Percentiles rank a stretch among this genome's conserved stretches.
These are phyloP conservation scores for Mungos mungo DNA, from an alignment of 2,113 vertebrate species.

Conservation along the genomic window DNA sequence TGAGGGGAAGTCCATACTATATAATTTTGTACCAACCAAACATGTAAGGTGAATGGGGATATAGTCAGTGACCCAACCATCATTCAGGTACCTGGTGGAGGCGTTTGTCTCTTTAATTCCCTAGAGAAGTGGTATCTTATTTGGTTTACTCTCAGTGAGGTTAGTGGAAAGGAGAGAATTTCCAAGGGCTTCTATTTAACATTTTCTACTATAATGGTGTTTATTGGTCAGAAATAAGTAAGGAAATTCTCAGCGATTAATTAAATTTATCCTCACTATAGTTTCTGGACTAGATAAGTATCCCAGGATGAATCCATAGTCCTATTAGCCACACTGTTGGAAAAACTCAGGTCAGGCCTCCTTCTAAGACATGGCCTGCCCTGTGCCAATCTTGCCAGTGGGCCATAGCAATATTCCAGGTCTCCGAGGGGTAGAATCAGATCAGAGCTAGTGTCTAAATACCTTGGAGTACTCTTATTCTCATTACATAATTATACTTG, in stretches of 20 bases:
- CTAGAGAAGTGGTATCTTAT: not conserved
- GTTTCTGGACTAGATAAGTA: not conserved
- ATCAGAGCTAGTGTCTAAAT: not conserved
- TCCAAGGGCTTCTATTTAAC: not conserved
- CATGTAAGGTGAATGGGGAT: not conserved
- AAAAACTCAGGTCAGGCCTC: no score
- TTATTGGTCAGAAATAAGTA: not conserved
- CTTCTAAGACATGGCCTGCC: rapidly evolving
- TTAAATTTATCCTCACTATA: not conserved
- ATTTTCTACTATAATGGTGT: not conserved
- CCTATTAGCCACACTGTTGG: no score
- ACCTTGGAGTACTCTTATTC: not conserved
- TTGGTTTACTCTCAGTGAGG: not conserved
- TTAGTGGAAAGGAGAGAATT: not conserved
- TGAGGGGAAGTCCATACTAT: not conserved
- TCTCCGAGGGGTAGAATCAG: not conserved
- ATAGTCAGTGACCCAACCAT: not conserved
- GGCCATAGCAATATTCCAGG: rapidly evolving
- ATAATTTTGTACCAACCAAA: not conserved
- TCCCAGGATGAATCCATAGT: not conserved
- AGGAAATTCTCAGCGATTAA: not conserved
- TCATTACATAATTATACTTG: not conserved
- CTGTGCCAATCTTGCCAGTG: no score
- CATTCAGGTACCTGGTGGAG: not conserved
- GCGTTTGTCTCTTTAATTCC: not conserved